Percentiles rank a stretch among this genome's conserved stretches.
Conservation (phyloP, 2,113 vertebrate species). For the Cichladusa arquata region DNA sequence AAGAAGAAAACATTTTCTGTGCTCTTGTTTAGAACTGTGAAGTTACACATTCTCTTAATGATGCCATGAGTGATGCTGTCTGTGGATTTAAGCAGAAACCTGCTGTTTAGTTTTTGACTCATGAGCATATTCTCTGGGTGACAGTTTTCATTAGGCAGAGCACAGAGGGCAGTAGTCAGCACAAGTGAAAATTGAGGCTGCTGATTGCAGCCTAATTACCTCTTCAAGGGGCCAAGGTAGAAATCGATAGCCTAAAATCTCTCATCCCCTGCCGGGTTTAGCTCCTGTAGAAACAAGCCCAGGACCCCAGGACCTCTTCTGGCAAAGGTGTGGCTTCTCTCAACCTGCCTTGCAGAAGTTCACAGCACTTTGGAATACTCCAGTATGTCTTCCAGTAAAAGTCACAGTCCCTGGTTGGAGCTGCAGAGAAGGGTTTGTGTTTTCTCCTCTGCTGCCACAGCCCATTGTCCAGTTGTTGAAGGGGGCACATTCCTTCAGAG, state of each 20-base stretch:
- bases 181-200: not conserved
- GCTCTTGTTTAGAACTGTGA: not conserved
- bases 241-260: not conserved
- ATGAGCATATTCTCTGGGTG: not conserved
- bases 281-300: not conserved
- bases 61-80: not conserved
- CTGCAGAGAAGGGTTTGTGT: not conserved
- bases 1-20: not conserved
- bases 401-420: rapidly evolving
- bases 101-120: not conserved
- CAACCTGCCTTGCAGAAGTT: not conserved
- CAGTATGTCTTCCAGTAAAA: not conserved
- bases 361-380: not conserved
- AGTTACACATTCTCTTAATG: not conserved
- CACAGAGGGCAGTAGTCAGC: not conserved
- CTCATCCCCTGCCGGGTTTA: not conserved
- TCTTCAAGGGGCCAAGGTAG: not conserved
- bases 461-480: not conserved
- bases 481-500: not conserved
- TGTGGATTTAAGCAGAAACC: not conserved
- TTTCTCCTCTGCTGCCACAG: not conserved
- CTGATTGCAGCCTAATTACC: not conserved
- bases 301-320: not conserved
- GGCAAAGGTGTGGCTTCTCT: not conserved
- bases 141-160: not conserved